Evolutionary conservation across 2,888 invertebrate genomes (phyloP).

Genomic region (Endomychus coccineus): DNA sequence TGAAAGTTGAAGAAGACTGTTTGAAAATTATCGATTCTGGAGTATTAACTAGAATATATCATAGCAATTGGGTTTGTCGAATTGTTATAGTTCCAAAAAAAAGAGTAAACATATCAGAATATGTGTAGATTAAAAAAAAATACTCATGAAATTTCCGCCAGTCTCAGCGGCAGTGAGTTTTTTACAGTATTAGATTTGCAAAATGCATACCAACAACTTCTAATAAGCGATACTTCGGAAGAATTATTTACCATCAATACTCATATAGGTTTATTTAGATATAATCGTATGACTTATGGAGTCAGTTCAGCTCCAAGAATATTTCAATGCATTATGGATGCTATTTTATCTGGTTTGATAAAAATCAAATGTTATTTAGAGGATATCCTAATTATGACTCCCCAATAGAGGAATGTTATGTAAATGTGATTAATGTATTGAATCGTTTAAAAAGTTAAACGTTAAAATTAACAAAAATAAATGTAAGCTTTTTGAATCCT

Average conservation of each 20-base stretch:
- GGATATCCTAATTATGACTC: constrained; percentile 23
- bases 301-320: constrained; percentile 26
- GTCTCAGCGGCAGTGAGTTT: constrained; percentile 22
- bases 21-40: constrained; percentile 16
- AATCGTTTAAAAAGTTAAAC: constrained; percentile 20
- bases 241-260: constrained; percentile 28
- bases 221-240: no score
- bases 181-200: constrained; percentile 28
- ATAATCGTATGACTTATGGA: constrained; percentile 26
- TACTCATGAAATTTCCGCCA: constrained; percentile 30
- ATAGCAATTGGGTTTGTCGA: constrained; percentile 28
- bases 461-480: constrained; percentile 24
- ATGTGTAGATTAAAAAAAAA: constrained; percentile 31
- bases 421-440: constrained; percentile 17
- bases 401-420: constrained; percentile 15
- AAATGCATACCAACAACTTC: constrained; percentile 30
- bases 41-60: constrained; percentile 20
- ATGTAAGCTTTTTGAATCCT: constrained; percentile 22
- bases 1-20: constrained; percentile 22
- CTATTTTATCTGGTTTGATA: constrained; percentile 15
- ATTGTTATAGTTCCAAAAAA: constrained; percentile 29
- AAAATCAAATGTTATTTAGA: constrained; percentile 23
- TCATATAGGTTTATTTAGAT: constrained; percentile 27
- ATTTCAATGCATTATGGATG: constrained; percentile 24
- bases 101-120: constrained; percentile 22